Conservation (phyloP, 2,888 invertebrate genomes). For the Lathronympha strigana region DNA sequence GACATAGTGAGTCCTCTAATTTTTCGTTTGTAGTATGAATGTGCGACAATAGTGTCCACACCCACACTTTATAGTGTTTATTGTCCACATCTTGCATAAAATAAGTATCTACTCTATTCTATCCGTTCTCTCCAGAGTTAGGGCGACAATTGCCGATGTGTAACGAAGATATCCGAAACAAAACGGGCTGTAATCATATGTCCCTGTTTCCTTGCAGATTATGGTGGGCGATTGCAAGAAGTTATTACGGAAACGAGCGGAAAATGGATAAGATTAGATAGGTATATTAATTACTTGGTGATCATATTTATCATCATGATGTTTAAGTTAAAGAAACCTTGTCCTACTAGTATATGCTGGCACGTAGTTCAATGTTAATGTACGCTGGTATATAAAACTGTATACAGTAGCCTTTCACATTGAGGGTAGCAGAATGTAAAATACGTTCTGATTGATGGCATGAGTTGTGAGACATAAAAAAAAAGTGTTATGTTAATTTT, state of each 20-base stretch:
- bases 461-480: no score
- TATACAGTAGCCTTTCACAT: no score
- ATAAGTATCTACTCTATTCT: constrained; percentile 14
- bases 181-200: constrained; percentile 57
- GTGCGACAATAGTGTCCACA: no score
- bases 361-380: no score
- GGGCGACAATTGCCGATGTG: constrained; percentile 61
- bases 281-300: constrained; percentile 39
- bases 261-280: constrained; percentile 43
- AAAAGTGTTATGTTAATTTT: no score
- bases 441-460: no score
- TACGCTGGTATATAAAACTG: no score
- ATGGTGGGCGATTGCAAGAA: constrained; percentile 39
- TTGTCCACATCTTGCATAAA: no score
- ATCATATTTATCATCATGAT: constrained; percentile 24
- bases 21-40: no score
- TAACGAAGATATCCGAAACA: constrained; percentile 62
- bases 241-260: constrained; percentile 40
- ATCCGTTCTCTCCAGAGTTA: constrained; percentile 43
- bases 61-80: no score
- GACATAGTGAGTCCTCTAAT: no score
- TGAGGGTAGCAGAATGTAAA: no score
- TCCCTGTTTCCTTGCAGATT: constrained; percentile 35
- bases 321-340: neutral
- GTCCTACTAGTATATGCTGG: neutral